A percentile compares a stretch with the other conserved stretches of the same genome.
These are phyloP conservation scores for Drosophila tristis DNA, from an alignment of 1,140 invertebrate species.

Conservation along the genomic window DNA sequence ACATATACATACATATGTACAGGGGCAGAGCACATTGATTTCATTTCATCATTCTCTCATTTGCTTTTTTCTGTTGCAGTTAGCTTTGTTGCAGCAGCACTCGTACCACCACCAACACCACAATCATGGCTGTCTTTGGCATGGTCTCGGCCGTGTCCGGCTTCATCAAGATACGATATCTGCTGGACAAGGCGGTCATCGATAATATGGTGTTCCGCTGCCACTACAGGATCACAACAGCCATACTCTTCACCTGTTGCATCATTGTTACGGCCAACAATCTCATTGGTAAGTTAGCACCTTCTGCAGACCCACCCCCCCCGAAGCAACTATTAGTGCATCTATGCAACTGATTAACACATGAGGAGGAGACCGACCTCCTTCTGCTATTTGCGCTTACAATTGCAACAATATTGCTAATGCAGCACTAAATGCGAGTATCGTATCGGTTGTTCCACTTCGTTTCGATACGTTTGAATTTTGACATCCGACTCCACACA, in stretches of 20 bases:
- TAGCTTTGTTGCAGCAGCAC: constrained; percentile 54
- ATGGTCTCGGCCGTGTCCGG: constrained; percentile 93
- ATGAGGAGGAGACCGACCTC: neutral
- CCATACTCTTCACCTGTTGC: constrained; percentile 93
- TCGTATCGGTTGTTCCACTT: neutral
- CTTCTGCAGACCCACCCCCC: neutral
- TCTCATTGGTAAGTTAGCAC: constrained; percentile 90
- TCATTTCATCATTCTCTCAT: constrained; percentile 7
- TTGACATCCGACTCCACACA: constrained; percentile 37
- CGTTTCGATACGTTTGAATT: constrained; percentile 32
- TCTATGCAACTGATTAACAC: constrained; percentile 45
- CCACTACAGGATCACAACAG: constrained; percentile 95
- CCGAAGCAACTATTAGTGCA: constrained; percentile 51
- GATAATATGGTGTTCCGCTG: constrained; percentile 96
- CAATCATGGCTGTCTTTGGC: constrained; percentile 91
- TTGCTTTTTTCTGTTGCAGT: constrained; percentile 26
- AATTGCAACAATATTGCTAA: constrained; percentile 53
- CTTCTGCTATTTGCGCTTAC: constrained; percentile 35
- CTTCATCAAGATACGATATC: constrained; percentile 93
- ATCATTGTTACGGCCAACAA: constrained; percentile 95
- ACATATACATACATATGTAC: constrained; percentile 13
- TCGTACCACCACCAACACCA: constrained; percentile 70
- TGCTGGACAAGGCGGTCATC: constrained; percentile 93
- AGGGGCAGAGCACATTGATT: constrained; percentile 2
- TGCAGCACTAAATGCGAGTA: constrained; percentile 24